Base-by-base conservation (phyloP, 2,113 vertebrate genomes). In the Saccopteryx bilineata region DNA sequence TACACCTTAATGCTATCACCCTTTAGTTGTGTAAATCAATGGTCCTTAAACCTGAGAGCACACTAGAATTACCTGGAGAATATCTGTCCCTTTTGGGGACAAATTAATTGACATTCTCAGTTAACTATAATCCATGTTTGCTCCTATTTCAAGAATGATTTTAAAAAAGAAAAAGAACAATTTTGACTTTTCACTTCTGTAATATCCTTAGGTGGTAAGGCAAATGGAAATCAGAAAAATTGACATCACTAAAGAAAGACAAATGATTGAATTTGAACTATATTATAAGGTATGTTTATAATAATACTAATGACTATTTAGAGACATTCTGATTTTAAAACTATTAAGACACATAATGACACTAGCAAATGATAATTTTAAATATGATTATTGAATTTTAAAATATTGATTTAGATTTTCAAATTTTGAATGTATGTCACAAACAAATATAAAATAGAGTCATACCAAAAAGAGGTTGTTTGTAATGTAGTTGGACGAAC, bases 321-420 rank as follows among this genome's bases (percentile, higher is more conserved):
- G 17, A 82, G 1, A 24, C 79, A 9, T 87, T 90, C 13, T 94
- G n/a, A 75, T 75, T 87, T 90, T 75, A 31, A 91, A 91, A 56
- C 14, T 58, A 90, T 85, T 91, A 60, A 19, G 19, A 80, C 2
- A 23, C 12, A 63, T 50, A 82, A 72, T 31, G 24, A 50, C 19
- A 63, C 81, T 91, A 86, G 13, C 8, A 65, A 90, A 84, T 90
- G 28, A n/a, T 28, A 24, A 58, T 63, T 91, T 80, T 58, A 74
- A 68, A 71, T 46, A 52, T 56, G 19, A 60, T 69, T 26, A 93
- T 14, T 90, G 23, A 60, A 84, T 76, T 78, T 84, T n/a, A n/a
- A 92, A 87, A 92, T 87, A 87, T 39, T 79, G 24, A 46, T 89
- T n/a, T 17, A 81, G 7, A 7, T 63, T 96, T 74, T 79, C 11